A percentile compares a stretch with the other conserved stretches of the same genome.
phyloP scores from a whole-genome alignment of 2,113 vertebrate genomes.

The Zapornia atra region DNA sequence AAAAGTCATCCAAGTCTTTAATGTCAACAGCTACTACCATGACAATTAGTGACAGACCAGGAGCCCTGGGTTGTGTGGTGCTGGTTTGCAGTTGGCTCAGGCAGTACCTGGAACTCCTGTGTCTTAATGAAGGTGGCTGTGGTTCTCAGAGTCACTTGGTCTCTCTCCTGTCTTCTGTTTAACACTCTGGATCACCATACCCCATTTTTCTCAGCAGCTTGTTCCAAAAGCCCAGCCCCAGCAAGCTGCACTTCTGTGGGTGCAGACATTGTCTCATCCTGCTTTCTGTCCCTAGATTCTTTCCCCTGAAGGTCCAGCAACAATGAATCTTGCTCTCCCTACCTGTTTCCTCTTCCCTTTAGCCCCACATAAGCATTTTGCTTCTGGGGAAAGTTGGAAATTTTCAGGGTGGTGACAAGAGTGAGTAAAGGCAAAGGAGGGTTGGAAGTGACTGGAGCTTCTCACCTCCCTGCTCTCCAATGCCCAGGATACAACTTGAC shows the following conservation, averaged over 20 bases:
- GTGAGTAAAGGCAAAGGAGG: not conserved
- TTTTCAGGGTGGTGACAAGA: not conserved
- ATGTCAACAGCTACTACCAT: not conserved
- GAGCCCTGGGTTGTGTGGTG: accelerated
- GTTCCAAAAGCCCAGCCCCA: not conserved
- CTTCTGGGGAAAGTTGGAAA: not conserved
- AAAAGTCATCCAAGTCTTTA: not conserved
- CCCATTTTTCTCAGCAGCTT: not conserved
- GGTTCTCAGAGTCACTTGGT: not conserved
- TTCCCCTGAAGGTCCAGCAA: not conserved
- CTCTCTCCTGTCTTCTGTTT: not conserved
- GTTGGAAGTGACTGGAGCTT: not conserved
- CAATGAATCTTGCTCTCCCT: not conserved
- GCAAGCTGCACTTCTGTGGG: not conserved
- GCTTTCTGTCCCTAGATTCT: not conserved
- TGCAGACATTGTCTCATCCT: not conserved
- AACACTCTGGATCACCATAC: not conserved
- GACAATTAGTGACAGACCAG: not conserved
- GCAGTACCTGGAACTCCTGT: not conserved
- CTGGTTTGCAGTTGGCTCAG: not conserved
- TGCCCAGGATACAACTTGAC: not conserved
- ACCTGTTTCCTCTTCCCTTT: not conserved
- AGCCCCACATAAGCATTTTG: not conserved
- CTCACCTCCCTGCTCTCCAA: not conserved
- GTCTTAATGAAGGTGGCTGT: not conserved